phyloP scores from a whole-genome alignment of 2,797 vertebrate genomes.

The Ctenosaura bakeri region DNA sequence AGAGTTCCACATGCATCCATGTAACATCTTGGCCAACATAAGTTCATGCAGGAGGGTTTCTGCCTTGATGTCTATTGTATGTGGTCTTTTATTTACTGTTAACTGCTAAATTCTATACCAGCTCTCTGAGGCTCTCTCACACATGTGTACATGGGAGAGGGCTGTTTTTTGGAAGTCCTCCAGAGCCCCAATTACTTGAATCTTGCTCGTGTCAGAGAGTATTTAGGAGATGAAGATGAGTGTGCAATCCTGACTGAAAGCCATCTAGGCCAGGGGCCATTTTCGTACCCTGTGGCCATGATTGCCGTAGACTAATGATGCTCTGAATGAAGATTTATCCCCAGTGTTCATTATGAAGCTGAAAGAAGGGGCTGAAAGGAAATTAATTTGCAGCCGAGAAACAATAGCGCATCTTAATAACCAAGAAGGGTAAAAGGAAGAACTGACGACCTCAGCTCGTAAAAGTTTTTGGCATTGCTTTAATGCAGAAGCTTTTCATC shows the following conservation, averaged over 20 bases:
- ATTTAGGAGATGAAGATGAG: neutral
- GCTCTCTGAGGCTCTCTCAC: too few relatives aligned
- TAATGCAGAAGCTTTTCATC: slow-evolving; percentile 81
- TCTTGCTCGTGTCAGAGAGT: neutral
- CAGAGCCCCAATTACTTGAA: too few relatives aligned
- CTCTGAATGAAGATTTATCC: neutral
- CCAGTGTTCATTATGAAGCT: slow-evolving; percentile 23
- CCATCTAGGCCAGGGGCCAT: too few relatives aligned
- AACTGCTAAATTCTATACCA: too few relatives aligned
- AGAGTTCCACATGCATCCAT: too few relatives aligned
- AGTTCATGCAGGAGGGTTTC: too few relatives aligned
- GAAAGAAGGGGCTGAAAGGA: slow-evolving; percentile 42
- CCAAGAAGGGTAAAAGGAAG: slow-evolving; percentile 77
- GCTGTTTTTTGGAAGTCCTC: too few relatives aligned
- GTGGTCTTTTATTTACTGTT: too few relatives aligned
- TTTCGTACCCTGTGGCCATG: accelerated
- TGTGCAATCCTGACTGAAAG: neutral
- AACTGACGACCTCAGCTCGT: slow-evolving; percentile 58
- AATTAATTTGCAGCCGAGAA: slow-evolving; percentile 36
- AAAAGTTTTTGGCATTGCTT: slow-evolving; percentile 78
- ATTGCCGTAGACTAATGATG: neutral
- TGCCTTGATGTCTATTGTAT: too few relatives aligned
- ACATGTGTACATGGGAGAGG: too few relatives aligned
- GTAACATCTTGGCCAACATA: too few relatives aligned
- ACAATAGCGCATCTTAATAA: slow-evolving; percentile 50